Percentiles rank a stretch among this genome's conserved stretches.
These are phyloP conservation scores for Drosophila simulans DNA, from an alignment of 1,140 invertebrate genomes.

Conservation along the genomic window DNA sequence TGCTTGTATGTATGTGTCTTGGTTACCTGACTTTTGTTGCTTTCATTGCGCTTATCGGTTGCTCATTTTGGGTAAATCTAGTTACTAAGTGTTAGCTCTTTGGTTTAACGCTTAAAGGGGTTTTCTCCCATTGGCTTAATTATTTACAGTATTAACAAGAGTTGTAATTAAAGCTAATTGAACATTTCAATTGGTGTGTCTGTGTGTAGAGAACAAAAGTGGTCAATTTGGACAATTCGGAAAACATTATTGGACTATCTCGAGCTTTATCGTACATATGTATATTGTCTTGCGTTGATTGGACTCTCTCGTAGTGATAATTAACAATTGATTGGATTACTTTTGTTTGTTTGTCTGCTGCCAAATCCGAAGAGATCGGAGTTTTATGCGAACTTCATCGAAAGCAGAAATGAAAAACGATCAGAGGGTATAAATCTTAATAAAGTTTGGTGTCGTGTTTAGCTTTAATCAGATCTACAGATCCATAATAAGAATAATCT, in stretches of 20 bases:
- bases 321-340: constrained; percentile 49
- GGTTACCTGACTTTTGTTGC: constrained; percentile 75
- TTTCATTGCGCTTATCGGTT: constrained; percentile 54
- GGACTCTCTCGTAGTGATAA: constrained; percentile 22
- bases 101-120: constrained; percentile 53
- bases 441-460: constrained; percentile 20
- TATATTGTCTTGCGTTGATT: constrained; percentile 59
- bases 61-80: constrained; percentile 24
- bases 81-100: constrained; percentile 58
- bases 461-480: constrained; percentile 26
- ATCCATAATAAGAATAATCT: constrained; percentile 38
- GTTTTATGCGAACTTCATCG: constrained; percentile 66
- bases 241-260: constrained; percentile 9
- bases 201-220: constrained; percentile 14
- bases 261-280: constrained; percentile 6
- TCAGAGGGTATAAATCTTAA: constrained; percentile 22
- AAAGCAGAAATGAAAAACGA: constrained; percentile 30
- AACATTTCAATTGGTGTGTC: constrained; percentile 60
- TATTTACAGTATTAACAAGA: constrained; percentile 71
- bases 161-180: constrained; percentile 51
- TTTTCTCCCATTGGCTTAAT: constrained; percentile 23
- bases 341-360: constrained; percentile 64
- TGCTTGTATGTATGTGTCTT: constrained; percentile 59
- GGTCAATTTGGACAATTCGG: constrained; percentile 11
- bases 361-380: constrained; percentile 72